These are phyloP conservation scores for Stichodactyla mertensii DNA, from an alignment of 64 coral and sea anemone species.

Conservation along the genomic window DNA sequence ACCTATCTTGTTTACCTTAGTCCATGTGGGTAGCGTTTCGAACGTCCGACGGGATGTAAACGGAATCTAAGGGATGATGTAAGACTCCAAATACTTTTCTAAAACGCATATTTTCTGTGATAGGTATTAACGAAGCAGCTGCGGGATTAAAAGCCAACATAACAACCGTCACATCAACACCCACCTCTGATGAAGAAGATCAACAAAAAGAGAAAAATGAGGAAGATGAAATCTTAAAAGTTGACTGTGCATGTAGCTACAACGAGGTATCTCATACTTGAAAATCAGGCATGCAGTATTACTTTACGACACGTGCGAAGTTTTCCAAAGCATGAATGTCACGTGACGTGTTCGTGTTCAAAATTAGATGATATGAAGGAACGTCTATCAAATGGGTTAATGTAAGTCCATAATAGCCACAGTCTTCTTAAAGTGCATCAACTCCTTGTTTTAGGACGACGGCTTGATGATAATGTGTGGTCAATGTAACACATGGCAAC, in stretches of 20 bases:
- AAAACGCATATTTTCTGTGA: neutral
- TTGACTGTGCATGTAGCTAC: conserved; percentile 66
- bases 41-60: too few relatives aligned
- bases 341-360: too few relatives aligned
- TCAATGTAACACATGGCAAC: conserved; percentile 90
- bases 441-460: conserved; percentile 59
- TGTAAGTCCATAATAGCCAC: too few relatives aligned
- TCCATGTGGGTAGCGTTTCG: too few relatives aligned
- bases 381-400: too few relatives aligned
- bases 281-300: neutral
- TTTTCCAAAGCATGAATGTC: too few relatives aligned
- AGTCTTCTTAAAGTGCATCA: neutral
- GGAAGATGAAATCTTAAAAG: conserved; percentile 9
- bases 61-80: too few relatives aligned
- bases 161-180: neutral
- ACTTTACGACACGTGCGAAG: neutral
- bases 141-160: conserved; percentile 6
- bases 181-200: conserved; percentile 11
- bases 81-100: neutral
- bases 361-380: too few relatives aligned
- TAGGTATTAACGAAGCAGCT: conserved; percentile 8
- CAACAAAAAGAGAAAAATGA: conserved; percentile 1
- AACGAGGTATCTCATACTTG: conserved; percentile 38
- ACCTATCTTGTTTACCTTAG: too few relatives aligned
- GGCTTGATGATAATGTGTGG: conserved; percentile 96